Conservation (phyloP, 2,797 vertebrate species). For the Loriculus beryllinus region DNA sequence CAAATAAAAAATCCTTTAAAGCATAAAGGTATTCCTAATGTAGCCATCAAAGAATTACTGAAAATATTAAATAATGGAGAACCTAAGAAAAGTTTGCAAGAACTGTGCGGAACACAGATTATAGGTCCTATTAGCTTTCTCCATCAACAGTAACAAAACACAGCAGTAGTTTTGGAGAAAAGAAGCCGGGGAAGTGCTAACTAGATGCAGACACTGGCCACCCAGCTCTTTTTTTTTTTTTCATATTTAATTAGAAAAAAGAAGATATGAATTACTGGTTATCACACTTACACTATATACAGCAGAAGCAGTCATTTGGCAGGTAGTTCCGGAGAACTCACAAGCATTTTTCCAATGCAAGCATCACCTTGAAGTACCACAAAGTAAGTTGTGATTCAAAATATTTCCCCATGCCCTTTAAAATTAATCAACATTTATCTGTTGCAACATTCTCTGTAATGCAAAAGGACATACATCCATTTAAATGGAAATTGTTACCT, state of each 20-base stretch:
- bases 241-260: neutral
- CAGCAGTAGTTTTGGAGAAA: neutral
- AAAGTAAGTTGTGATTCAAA: neutral
- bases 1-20: neutral
- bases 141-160: neutral
- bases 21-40: neutral
- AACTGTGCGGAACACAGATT: neutral
- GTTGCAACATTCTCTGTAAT: neutral
- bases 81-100: neutral
- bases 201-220: neutral
- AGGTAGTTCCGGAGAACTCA: neutral
- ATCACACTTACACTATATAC: neutral
- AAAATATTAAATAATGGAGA: neutral
- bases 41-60: neutral
- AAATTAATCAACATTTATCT: neutral
- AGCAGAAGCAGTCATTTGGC: neutral
- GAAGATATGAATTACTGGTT: neutral
- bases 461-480: neutral
- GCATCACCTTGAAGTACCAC: neutral
- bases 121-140: neutral
- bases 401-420: neutral
- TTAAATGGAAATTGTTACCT: conserved; percentile 68
- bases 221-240: neutral
- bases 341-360: neutral
- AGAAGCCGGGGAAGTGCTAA: neutral